Conservation (phyloP, 2,113 vertebrate genomes). For the Beaufortia kweichowensis region DNA sequence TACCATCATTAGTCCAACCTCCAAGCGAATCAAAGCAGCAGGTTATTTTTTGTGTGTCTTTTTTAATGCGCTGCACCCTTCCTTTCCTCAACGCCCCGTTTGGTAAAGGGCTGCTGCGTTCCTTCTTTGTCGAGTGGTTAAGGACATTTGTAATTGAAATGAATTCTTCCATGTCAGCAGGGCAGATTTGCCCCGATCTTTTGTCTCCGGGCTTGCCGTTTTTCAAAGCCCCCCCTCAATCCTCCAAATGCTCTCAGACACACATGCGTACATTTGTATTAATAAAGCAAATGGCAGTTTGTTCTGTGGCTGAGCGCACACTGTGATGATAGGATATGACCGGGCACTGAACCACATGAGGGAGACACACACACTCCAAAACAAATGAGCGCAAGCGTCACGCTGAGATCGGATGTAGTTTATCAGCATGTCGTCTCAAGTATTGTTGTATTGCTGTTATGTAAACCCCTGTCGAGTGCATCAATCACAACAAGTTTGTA, state of each 20-base stretch:
- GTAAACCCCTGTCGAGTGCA: conserved; percentile 44
- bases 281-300: conserved; percentile 70
- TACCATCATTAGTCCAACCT: conserved; percentile 34
- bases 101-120: neutral
- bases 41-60: conserved; percentile 33
- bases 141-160: conserved; percentile 44
- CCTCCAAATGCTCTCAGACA: neutral
- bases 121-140: neutral
- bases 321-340: conserved; percentile 58
- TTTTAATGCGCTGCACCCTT: neutral
- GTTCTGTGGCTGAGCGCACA: conserved; percentile 61
- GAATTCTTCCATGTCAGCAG: conserved; percentile 39
- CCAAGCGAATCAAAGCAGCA: conserved; percentile 42
- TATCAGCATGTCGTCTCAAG: conserved; percentile 60
- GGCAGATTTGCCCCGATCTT: conserved; percentile 27
- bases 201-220: conserved; percentile 3
- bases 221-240: conserved; percentile 13
- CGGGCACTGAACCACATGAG: conserved; percentile 60
- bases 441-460: conserved; percentile 55
- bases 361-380: conserved; percentile 31
- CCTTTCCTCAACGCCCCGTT: conserved; percentile 28
- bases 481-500: conserved; percentile 52
- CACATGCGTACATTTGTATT: conserved; percentile 54
- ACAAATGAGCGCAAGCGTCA: conserved; percentile 57
- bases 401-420: conserved; percentile 65